A percentile compares a stretch with the other conserved stretches of the same genome.
Conservation (phyloP, 1,140 invertebrate species). For the Cotesia chilonis region DNA sequence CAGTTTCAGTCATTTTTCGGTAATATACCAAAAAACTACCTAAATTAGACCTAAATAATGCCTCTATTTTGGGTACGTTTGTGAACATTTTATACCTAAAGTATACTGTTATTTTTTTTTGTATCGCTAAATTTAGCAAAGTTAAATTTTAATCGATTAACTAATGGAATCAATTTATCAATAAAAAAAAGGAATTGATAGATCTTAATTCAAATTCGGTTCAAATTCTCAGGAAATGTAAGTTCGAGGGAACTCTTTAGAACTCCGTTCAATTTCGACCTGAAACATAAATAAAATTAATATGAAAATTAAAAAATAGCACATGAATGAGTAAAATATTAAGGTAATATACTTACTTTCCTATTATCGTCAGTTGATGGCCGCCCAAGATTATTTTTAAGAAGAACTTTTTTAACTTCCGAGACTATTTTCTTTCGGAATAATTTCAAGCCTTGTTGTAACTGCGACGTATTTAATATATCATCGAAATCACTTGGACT, state of each 20-base stretch:
- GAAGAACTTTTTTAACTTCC: too few relatives aligned
- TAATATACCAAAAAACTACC: not conserved
- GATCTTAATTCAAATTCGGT: not conserved
- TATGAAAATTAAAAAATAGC: too few relatives aligned
- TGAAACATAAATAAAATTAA: too few relatives aligned
- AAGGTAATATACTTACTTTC: too few relatives aligned
- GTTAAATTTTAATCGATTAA: not conserved
- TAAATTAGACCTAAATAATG: not conserved
- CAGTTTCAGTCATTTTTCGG: not conserved
- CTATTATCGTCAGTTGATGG: too few relatives aligned
- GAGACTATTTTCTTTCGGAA: too few relatives aligned
- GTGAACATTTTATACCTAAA: not conserved
- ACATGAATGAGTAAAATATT: too few relatives aligned
- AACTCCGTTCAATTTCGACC: too few relatives aligned
- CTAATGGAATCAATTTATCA: not conserved
- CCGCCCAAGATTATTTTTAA: too few relatives aligned
- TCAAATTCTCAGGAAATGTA: not conserved
- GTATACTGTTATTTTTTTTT: not conserved
- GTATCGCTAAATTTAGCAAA: not conserved
- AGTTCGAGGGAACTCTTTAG: not conserved
- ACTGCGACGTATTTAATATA: too few relatives aligned
- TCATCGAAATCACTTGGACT: too few relatives aligned
- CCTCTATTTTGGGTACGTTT: not conserved
- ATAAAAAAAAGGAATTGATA: not conserved
- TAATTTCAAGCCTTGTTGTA: too few relatives aligned